These are phyloP conservation scores for Platycnemis pennipes DNA, from an alignment of 2,888 invertebrate genomes.

Conservation along the genomic window DNA sequence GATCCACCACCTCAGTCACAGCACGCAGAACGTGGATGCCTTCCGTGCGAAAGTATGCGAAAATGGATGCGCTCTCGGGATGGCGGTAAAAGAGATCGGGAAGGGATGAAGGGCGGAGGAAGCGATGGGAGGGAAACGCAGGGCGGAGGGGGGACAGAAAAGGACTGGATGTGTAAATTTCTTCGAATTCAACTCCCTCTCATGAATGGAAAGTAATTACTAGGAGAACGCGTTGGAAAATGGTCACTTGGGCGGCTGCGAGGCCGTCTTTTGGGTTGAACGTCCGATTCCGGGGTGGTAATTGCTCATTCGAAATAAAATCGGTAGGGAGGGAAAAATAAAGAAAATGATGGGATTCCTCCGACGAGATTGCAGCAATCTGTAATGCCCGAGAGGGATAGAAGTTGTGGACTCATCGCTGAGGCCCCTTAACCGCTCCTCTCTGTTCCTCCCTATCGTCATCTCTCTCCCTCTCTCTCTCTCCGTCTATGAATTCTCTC, in stretches of 20 bases:
- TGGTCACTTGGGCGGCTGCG: background rate
- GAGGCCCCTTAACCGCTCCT: background rate
- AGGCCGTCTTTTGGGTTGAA: background rate
- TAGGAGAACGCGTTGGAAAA: too few species aligned
- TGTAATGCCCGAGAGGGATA: background rate
- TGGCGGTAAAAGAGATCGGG: too few species aligned
- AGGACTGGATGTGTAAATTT: background rate
- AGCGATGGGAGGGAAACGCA: background rate
- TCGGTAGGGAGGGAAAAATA: background rate
- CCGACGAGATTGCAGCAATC: background rate
- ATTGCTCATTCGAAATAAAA: constrained; percentile 14
- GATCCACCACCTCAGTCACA: background rate
- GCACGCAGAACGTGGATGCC: background rate
- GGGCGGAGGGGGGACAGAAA: background rate
- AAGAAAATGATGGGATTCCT: background rate
- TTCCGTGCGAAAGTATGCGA: background rate
- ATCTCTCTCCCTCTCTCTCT: background rate
- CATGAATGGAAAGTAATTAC: constrained; percentile 9
- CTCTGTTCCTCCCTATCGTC: background rate
- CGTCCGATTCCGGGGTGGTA: background rate
- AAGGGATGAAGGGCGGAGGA: background rate
- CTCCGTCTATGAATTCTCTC: background rate
- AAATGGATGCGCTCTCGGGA: background rate
- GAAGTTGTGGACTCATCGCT: background rate
- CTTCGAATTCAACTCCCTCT: background rate